Conservation (phyloP, 1,140 invertebrate species). For the Drosophila simulans region DNA sequence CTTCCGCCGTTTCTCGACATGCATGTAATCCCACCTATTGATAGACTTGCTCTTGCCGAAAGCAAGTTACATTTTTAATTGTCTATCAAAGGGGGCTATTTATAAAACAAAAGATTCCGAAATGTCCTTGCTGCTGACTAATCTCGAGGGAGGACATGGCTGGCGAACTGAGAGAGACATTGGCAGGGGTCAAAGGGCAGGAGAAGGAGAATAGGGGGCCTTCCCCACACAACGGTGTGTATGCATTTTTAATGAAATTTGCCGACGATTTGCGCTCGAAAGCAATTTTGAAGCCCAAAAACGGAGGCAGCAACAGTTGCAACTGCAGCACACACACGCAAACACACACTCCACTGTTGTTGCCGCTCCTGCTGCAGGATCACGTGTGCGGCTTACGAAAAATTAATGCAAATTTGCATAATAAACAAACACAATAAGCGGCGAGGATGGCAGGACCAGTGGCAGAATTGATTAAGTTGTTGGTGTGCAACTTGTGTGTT, state of each 20-base stretch:
- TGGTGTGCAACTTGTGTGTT: slow-evolving; percentile 22
- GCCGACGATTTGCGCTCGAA: slow-evolving; percentile 54
- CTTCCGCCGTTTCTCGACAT: neutral
- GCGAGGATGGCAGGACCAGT: slow-evolving; percentile 35
- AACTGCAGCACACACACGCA: slow-evolving; percentile 25
- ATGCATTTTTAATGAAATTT: slow-evolving; percentile 70
- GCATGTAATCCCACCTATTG: slow-evolving; percentile 52
- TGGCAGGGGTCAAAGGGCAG: neutral
- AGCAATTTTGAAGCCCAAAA: slow-evolving; percentile 60
- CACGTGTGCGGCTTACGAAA: slow-evolving; percentile 63
- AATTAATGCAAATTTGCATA: slow-evolving; percentile 81
- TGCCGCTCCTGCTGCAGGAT: slow-evolving; percentile 7
- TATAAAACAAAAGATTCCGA: slow-evolving; percentile 62
- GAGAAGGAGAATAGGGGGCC: neutral
- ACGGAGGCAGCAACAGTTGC: slow-evolving; percentile 42
- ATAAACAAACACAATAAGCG: slow-evolving; percentile 78
- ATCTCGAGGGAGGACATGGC: slow-evolving; percentile 21
- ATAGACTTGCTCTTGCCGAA: slow-evolving; percentile 49
- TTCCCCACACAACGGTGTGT: slow-evolving; percentile 2
- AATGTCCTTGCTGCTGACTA: slow-evolving; percentile 66
- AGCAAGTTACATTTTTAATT: slow-evolving; percentile 72
- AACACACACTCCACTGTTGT: neutral
- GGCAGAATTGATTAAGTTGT: slow-evolving; percentile 46
- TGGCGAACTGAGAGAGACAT: slow-evolving; percentile 5
- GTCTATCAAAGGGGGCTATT: slow-evolving; percentile 68